Percentiles rank a stretch among this genome's conserved stretches.
phyloP scores from a whole-genome alignment of 2,113 vertebrate genomes.

The Laticauda laticaudata region DNA sequence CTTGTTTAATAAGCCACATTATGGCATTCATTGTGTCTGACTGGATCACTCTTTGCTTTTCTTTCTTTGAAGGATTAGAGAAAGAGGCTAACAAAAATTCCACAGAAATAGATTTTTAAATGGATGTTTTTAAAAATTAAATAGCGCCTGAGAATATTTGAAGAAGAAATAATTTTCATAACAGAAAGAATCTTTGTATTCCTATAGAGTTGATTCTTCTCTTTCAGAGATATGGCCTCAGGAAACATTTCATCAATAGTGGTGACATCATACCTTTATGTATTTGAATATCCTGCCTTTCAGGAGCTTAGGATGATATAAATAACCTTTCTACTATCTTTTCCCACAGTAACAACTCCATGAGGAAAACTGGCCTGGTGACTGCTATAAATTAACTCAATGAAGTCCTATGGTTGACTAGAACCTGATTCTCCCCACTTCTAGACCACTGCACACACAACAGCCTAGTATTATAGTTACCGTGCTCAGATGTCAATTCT shows the following conservation, averaged over 20 bases:
- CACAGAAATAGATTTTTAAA: neutral
- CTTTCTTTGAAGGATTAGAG: neutral
- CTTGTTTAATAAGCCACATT: neutral
- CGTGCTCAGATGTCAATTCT: neutral
- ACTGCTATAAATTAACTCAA: neutral
- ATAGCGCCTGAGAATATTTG: neutral
- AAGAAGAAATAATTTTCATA: neutral
- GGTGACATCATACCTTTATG: neutral
- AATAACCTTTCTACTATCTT: neutral
- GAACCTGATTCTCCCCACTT: neutral
- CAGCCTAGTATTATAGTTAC: neutral
- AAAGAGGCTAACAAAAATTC: neutral
- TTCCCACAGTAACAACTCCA: neutral
- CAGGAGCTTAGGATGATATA: neutral
- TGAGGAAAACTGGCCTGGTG: neutral
- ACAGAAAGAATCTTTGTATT: neutral
- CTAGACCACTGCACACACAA: neutral
- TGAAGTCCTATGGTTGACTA: neutral
- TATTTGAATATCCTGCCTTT: neutral
- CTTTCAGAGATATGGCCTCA: neutral
- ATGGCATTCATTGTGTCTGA: neutral
- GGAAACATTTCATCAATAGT: neutral
- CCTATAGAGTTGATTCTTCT: neutral
- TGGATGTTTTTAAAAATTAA: neutral
- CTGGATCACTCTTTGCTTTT: neutral